Conservation (phyloP, 2,113 vertebrate genomes). For the Chaetodon trifascialis region DNA sequence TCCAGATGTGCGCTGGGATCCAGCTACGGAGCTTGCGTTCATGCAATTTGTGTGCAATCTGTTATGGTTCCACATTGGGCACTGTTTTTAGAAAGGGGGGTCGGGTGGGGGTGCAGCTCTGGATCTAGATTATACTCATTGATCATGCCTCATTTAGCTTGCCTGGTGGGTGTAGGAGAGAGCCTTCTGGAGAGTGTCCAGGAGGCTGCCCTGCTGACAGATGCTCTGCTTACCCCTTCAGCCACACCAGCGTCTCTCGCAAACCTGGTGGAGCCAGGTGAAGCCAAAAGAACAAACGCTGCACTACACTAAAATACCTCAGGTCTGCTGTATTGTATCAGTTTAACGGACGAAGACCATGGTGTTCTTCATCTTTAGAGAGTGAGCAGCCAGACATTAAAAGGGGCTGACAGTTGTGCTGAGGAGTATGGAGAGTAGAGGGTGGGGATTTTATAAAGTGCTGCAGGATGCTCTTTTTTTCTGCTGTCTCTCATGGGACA, state of each 20-base stretch:
- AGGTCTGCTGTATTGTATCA: slow-evolving; percentile 24
- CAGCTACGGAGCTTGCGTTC: slow-evolving; percentile 11
- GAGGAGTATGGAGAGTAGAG: slow-evolving; percentile 57
- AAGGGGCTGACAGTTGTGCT: slow-evolving; percentile 75
- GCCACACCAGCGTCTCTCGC: slow-evolving; percentile 32
- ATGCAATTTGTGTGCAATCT: slow-evolving; percentile 24
- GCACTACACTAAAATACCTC: slow-evolving; percentile 32
- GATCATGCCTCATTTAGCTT: slow-evolving; percentile 71
- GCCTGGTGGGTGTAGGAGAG: slow-evolving; percentile 53
- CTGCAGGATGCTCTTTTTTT: slow-evolving; percentile 81
- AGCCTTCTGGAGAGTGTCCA: slow-evolving; percentile 75
- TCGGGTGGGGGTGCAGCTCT: slow-evolving; percentile 5
- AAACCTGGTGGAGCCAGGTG: slow-evolving; percentile 5
- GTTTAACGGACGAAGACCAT: slow-evolving; percentile 17
- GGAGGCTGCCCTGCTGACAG: slow-evolving; percentile 75
- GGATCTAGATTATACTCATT: slow-evolving; percentile 61
- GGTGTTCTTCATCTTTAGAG: slow-evolving; percentile 37
- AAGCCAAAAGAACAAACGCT: slow-evolving; percentile 33
- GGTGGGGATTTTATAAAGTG: slow-evolving; percentile 76
- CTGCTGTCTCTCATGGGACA: slow-evolving; percentile 73
- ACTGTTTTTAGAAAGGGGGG: slow-evolving; percentile 9
- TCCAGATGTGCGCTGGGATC: slow-evolving; percentile 32
- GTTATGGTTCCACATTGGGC: slow-evolving; percentile 28
- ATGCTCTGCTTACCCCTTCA: slow-evolving; percentile 64
- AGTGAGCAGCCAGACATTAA: slow-evolving; percentile 38